Conservation (phyloP, 2,113 vertebrate species). For the Cryptomyrus ogoouensis region DNA sequence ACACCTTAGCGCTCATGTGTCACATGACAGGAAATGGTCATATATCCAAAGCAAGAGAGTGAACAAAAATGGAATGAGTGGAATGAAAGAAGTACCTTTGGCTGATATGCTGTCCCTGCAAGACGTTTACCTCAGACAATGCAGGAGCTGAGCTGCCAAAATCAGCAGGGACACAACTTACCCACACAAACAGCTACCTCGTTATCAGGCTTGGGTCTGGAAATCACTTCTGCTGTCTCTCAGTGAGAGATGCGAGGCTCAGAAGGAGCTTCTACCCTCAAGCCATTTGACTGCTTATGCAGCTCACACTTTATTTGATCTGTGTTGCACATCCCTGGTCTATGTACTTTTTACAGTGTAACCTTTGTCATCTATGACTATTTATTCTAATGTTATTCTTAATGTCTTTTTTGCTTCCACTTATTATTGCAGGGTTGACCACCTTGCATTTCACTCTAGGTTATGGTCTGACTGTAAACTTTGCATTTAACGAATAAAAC, state of each 20-base stretch:
- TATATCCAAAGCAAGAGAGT: background rate
- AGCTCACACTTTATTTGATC: background rate
- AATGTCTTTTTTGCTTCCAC: background rate
- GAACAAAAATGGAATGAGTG: background rate
- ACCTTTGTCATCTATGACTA: background rate
- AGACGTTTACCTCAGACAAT: background rate
- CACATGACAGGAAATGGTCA: background rate
- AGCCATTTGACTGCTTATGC: background rate
- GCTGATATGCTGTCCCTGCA: background rate
- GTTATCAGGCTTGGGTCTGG: background rate
- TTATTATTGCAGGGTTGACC: background rate
- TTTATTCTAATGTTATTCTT: background rate
- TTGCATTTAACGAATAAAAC: background rate
- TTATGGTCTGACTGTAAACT: background rate
- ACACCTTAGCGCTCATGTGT: background rate
- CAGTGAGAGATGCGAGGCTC: background rate
- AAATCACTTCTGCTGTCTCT: background rate
- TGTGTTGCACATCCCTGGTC: background rate
- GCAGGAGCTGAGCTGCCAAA: background rate
- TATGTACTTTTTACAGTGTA: background rate
- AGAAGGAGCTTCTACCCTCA: background rate
- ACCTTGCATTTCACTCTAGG: background rate
- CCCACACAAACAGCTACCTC: background rate
- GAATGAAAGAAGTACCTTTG: too few species aligned
- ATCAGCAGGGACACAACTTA: background rate